Base-by-base conservation (phyloP, 2,888 invertebrate species). In the Limnephilus auricula region DNA sequence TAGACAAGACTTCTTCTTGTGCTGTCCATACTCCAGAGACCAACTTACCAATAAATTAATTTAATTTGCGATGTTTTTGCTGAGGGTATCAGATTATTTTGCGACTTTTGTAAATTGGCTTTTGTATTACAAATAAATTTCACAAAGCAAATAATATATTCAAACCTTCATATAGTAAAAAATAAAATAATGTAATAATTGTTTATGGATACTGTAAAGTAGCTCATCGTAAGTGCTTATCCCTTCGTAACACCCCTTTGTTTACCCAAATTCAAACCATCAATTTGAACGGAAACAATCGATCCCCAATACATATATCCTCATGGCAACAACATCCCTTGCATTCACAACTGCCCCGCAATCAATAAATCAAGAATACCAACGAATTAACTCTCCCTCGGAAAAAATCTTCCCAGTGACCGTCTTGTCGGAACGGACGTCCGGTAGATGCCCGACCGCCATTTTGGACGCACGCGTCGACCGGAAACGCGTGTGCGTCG, bases 401-500 rank as follows among this genome's bases (percentile, higher is more conserved):
- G 40, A 40, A 85, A 85, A 65, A 85, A 85, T 85, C 85, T 85
- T 85, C 40, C 85, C 85, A 65, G 85, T 40, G 85, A 82, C 90
- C 89, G 79, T 89, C 79, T 89, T 89, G 31, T 84, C 89, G 79
- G 32, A 80, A 25, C 85, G 84, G 79, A 89, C 85, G n/a, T 91
- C 89, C 89, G 91, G 79, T 40, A 37, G 87, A 34, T 65, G 82
- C 37, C 32, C 30, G 88, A 31, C 50, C 82, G 88, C 50, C 88
- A 91, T 88, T 87, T 88, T 65, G 87, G 50, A 40, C 87, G 89
- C 91, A 91, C 90, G 92, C 79, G 91, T 45, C 90, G 32, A 78
- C 92, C 92, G 92, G 92, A 92, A 91, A 83, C 89, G 92, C 87
- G 79, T 85, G 91, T 40, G 31, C 82, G 88, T 40, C 92, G 79